phyloP scores from a whole-genome alignment of 2,888 invertebrate genomes.

The Folsomia candida region DNA sequence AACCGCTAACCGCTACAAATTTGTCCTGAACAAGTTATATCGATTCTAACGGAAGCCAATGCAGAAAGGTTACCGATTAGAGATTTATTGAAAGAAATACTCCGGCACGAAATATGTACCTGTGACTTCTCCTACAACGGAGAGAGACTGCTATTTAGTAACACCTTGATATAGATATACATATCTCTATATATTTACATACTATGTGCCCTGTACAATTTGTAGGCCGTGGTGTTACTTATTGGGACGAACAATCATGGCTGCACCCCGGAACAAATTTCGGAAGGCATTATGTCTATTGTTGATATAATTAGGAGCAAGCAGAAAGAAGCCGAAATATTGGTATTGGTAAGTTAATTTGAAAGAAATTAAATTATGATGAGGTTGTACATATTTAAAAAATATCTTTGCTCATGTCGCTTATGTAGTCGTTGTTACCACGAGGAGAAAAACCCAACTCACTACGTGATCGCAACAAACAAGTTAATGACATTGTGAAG shows the following conservation, averaged over 20 bases:
- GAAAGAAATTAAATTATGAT: background rate
- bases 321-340: conserved; percentile 75
- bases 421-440: conserved; percentile 76
- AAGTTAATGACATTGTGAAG: conserved; percentile 72
- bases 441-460: conserved; percentile 81
- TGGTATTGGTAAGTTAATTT: conserved; percentile 71
- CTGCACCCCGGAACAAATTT: conserved; percentile 75
- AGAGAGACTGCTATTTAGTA: no score
- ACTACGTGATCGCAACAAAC: conserved; percentile 71
- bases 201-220: background rate
- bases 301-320: conserved; percentile 70
- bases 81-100: no score
- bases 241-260: conserved; percentile 85
- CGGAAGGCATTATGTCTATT: conserved; percentile 76
- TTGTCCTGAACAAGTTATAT: no score
- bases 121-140: no score
- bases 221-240: conserved; percentile 65
- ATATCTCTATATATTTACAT: no score
- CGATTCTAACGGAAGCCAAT: no score
- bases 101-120: no score
- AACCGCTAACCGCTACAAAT: no score
- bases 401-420: conserved; percentile 51
- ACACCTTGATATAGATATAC: no score
- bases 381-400: background rate
- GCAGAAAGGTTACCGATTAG: no score